Percentiles rank a stretch among this genome's conserved stretches.
Evolutionary conservation across 1,140 invertebrate genomes (phyloP).

Genomic region (Mycetomoellerius zeteki): DNA sequence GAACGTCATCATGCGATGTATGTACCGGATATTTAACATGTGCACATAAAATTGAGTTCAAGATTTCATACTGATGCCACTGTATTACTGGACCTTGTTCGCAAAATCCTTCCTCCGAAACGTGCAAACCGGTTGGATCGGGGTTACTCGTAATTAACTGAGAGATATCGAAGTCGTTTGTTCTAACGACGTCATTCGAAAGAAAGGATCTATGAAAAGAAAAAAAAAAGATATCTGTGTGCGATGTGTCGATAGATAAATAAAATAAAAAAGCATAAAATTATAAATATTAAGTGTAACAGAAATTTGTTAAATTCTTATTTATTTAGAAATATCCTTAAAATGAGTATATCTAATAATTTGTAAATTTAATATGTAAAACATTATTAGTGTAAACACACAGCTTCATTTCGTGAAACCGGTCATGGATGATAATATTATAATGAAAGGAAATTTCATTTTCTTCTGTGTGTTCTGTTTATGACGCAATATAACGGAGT

Average conservation of each 20-base stretch:
- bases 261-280: background rate
- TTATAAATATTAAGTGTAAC: background rate
- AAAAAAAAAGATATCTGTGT: background rate
- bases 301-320: background rate
- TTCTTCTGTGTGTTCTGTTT: background rate
- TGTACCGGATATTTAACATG: background rate
- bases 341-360: background rate
- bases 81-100: conserved; percentile 36
- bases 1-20: background rate
- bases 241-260: background rate
- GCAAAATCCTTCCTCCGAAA: conserved; percentile 39
- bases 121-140: conserved; percentile 71
- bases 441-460: conserved; percentile 2
- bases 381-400: background rate
- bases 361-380: background rate
- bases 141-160: conserved; percentile 60
- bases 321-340: background rate
- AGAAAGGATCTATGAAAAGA: conserved; percentile 18
- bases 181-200: conserved; percentile 57
- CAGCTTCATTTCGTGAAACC: background rate
- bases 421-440: conserved; percentile 1
- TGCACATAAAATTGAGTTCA: conserved; percentile 58
- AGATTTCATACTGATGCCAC: conserved; percentile 37
- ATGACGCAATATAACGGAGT: conserved; percentile 33
- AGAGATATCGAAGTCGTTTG: conserved; percentile 38